Evolutionary conservation across 1,140 invertebrate species (phyloP).

Genomic region (Agrypnia vestita): DNA sequence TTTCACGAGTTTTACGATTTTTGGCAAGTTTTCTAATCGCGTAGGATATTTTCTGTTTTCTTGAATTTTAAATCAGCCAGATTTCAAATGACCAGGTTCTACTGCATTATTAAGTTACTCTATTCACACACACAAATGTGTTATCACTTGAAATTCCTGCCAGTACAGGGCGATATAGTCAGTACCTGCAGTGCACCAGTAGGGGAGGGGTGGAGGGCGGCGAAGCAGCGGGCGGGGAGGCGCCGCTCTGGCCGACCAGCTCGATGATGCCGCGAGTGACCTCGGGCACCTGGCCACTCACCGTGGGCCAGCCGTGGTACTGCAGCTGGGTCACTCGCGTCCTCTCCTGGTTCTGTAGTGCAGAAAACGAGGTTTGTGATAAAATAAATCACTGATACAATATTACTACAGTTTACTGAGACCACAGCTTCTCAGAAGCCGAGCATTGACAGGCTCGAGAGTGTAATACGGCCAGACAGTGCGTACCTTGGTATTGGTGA

Average conservation of each 20-base stretch:
- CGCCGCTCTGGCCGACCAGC: slow-evolving; percentile 82
- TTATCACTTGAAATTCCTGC: too few relatives aligned
- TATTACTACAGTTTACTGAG: neutral
- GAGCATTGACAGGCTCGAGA: neutral
- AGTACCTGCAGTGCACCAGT: slow-evolving; percentile 86
- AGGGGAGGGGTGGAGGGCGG: slow-evolving; percentile 71
- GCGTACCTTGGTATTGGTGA: slow-evolving; percentile 85
- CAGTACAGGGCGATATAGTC: too few relatives aligned
- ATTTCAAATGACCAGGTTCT: too few relatives aligned
- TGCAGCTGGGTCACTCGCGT: slow-evolving; percentile 87
- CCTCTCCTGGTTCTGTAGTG: slow-evolving; percentile 78
- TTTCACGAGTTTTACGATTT: too few relatives aligned
- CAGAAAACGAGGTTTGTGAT: neutral
- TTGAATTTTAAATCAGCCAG: too few relatives aligned
- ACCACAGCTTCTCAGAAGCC: neutral
- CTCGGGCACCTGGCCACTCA: slow-evolving; percentile 89
- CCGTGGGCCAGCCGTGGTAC: slow-evolving; percentile 92
- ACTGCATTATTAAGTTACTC: too few relatives aligned
- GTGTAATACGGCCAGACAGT: slow-evolving; percentile 6
- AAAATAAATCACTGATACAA: neutral
- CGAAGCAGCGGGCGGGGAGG: slow-evolving; percentile 63
- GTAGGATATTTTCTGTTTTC: too few relatives aligned
- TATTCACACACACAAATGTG: too few relatives aligned
- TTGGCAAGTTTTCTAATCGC: too few relatives aligned
- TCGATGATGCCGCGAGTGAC: slow-evolving; percentile 88